phyloP scores from a whole-genome alignment of 1,140 invertebrate species.

The Nymphalis io region DNA sequence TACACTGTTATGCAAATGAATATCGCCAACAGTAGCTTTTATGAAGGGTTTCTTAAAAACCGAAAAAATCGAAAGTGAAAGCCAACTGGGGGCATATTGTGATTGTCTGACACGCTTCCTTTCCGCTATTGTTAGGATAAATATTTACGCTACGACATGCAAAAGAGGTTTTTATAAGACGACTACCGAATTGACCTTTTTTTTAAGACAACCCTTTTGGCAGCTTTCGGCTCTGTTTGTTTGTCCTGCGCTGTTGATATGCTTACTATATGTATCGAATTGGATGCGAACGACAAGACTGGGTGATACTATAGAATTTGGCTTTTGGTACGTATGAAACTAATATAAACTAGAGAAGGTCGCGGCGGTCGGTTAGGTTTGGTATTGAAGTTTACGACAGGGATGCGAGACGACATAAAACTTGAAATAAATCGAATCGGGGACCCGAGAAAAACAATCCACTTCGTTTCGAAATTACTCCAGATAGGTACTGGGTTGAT shows the following conservation, averaged over 20 bases:
- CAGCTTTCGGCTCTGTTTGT: constrained; percentile 60
- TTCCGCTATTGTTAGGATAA: constrained; percentile 63
- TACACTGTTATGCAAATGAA: constrained; percentile 77
- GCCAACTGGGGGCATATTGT: constrained; percentile 72
- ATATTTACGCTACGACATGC: constrained; percentile 76
- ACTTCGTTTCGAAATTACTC: constrained; percentile 64
- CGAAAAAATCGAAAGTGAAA: constrained; percentile 74
- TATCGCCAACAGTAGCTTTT: constrained; percentile 68
- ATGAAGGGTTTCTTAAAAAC: constrained; percentile 74
- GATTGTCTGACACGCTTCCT: constrained; percentile 63
- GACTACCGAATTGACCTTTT: constrained; percentile 75
- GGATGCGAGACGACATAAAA: constrained; percentile 75
- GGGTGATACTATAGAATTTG: background rate
- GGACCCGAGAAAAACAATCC: constrained; percentile 73
- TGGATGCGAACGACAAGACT: constrained; percentile 40
- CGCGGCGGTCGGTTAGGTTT: constrained; percentile 59
- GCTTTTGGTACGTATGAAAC: constrained; percentile 11
- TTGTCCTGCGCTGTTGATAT: constrained; percentile 52
- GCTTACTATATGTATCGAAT: constrained; percentile 54
- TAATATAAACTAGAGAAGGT: constrained; percentile 45
- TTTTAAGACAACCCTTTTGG: constrained; percentile 67
- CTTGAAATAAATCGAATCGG: constrained; percentile 75
- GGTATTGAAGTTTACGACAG: constrained; percentile 76
- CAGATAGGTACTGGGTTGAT: constrained; percentile 44
- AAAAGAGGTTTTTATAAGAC: constrained; percentile 75